These are phyloP conservation scores for Cebidichthys violaceus DNA, from an alignment of 2,113 vertebrate species.

Conservation along the genomic window DNA sequence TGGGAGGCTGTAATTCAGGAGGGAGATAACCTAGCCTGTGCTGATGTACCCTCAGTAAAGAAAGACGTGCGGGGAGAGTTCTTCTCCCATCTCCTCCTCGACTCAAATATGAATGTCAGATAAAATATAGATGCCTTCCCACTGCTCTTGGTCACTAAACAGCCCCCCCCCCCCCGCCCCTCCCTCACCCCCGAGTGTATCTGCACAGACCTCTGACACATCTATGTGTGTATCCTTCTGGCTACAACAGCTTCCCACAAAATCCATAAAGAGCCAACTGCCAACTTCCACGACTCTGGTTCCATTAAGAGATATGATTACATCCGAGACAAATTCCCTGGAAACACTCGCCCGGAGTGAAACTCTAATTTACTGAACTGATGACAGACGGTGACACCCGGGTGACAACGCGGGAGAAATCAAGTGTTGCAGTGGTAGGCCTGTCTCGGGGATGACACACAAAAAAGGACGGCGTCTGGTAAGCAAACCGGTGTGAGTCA, in stretches of 20 bases:
- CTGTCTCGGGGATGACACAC: constrained; percentile 61
- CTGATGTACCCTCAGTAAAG: constrained; percentile 42
- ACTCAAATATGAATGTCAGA: constrained; percentile 60
- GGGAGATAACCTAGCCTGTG: constrained; percentile 54
- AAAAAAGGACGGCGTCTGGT: constrained; percentile 62
- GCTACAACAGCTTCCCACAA: constrained; percentile 39
- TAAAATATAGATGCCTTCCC: constrained; percentile 67
- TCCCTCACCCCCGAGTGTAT: constrained; percentile 6
- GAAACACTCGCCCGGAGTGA: constrained; percentile 56
- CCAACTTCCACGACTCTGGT: constrained; percentile 58
- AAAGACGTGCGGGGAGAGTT: constrained; percentile 29
- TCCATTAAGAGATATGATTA: constrained; percentile 63
- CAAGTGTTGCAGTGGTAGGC: constrained; percentile 48
- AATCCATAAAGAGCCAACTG: constrained; percentile 51
- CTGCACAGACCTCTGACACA: constrained; percentile 29
- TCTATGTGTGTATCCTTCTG: constrained; percentile 24
- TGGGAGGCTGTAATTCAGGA: constrained; percentile 52
- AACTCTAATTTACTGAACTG: constrained; percentile 68
- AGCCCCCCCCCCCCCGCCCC: background rate
- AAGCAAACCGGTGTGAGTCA: constrained; percentile 73
- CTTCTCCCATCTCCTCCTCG: constrained; percentile 7
- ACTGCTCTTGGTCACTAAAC: constrained; percentile 55
- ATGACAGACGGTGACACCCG: constrained; percentile 70
- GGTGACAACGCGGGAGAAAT: constrained; percentile 67
- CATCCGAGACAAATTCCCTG: constrained; percentile 63